Evolutionary conservation across 1,140 invertebrate species (phyloP).

Genomic region (Sesamia nonagrioides): DNA sequence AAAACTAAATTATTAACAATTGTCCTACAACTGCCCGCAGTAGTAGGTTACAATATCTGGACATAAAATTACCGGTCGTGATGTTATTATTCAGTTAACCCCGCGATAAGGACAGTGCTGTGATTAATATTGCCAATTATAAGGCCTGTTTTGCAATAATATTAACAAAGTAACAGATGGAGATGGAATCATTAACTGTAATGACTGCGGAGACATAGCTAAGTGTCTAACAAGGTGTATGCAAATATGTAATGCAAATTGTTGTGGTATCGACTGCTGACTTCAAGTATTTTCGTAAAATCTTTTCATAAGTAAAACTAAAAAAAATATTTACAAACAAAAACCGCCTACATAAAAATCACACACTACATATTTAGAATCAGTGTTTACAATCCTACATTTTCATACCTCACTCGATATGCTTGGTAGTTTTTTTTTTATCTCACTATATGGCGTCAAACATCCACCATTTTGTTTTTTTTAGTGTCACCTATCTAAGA

Average conservation of each 20-base stretch:
- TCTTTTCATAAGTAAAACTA: too few species aligned
- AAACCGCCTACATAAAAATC: too few species aligned
- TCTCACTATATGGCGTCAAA: too few species aligned
- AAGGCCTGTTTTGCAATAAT: conserved; percentile 6
- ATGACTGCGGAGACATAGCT: background rate
- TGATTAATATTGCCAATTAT: conserved; percentile 35
- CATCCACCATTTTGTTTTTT: too few species aligned
- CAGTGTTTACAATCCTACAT: too few species aligned
- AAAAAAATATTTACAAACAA: too few species aligned
- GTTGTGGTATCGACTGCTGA: background rate
- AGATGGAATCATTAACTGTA: conserved; percentile 20
- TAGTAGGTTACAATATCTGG: conserved; percentile 14
- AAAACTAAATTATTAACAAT: conserved; percentile 15
- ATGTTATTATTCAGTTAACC: conserved; percentile 27
- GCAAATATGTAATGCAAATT: background rate
- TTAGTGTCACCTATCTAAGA: too few species aligned
- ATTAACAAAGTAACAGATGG: conserved; percentile 12
- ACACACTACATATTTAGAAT: too few species aligned
- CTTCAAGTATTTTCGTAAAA: background rate
- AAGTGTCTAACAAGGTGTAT: background rate
- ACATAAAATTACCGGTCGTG: conserved; percentile 29
- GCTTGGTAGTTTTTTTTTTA: too few species aligned
- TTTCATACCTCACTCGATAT: too few species aligned
- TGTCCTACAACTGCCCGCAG: conserved; percentile 7
- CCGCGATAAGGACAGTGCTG: background rate